Conservation (phyloP, 2,797 vertebrate genomes). For the Apogon talboti region DNA sequence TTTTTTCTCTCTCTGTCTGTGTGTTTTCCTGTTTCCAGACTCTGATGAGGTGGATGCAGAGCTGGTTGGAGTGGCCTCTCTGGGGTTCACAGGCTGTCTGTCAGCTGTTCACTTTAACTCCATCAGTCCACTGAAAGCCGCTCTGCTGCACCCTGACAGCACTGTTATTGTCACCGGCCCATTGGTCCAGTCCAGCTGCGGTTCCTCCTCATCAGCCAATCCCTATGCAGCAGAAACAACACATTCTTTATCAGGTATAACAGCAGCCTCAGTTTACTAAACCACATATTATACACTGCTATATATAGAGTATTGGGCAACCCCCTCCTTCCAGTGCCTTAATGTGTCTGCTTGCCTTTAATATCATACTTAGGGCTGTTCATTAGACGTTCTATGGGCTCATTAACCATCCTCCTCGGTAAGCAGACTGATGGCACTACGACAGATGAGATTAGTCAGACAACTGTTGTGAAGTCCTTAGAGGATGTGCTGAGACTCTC, state of each 20-base stretch:
- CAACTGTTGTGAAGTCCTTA: constrained; percentile 37
- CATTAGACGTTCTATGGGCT: constrained; percentile 49
- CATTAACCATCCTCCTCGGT: constrained; percentile 53
- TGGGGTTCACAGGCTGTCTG: constrained; percentile 93
- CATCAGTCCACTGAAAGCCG: constrained; percentile 91
- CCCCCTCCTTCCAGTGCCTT: constrained; percentile 8
- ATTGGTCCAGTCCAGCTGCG: constrained; percentile 88
- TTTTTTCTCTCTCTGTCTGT: not conserved
- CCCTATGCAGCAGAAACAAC: constrained; percentile 90
- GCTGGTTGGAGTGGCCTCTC: constrained; percentile 81
- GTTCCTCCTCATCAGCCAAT: constrained; percentile 79
- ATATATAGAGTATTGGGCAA: constrained; percentile 10
- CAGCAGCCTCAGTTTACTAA: not conserved
- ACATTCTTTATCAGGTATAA: constrained; percentile 91
- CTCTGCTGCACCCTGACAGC: constrained; percentile 84
- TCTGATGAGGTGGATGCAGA: constrained; percentile 85
- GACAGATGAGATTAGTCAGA: constrained; percentile 53
- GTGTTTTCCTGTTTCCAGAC: constrained; percentile 70
- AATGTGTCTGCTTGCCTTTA: constrained; percentile 28
- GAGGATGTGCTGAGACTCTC: constrained; percentile 41
- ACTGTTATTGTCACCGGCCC: constrained; percentile 85
- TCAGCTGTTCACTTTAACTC: constrained; percentile 93
- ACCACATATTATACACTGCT: not conserved
- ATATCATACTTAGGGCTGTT: constrained; percentile 45
- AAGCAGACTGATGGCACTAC: constrained; percentile 35